A percentile compares a stretch with the other conserved stretches of the same genome.
Conservation (phyloP, 2,113 vertebrate species). For the Corvus moneduloides region DNA sequence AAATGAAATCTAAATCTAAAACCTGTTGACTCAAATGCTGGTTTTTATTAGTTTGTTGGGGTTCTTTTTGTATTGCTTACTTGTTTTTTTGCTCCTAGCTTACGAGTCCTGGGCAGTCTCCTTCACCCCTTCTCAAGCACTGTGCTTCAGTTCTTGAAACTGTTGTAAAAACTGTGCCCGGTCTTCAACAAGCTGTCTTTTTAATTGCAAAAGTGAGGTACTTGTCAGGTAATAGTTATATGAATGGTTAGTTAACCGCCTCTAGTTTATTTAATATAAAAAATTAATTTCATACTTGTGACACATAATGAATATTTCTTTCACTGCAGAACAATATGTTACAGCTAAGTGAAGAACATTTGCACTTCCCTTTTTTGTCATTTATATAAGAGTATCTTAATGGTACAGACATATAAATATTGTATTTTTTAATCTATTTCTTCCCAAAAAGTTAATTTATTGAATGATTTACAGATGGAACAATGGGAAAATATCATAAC, state of each 20-base stretch:
- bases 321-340: not conserved
- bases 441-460: not conserved
- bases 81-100: slow-evolving; percentile 69
- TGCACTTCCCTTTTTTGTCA: not conserved
- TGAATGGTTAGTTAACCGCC: not conserved
- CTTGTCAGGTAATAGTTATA: slow-evolving; percentile 80
- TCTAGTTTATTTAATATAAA: not conserved
- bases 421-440: not conserved
- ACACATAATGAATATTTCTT: not conserved
- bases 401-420: not conserved
- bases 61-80: not conserved
- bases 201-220: slow-evolving; percentile 91
- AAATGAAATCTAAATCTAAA: not conserved
- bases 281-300: not conserved
- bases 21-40: not conserved
- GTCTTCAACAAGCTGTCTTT: slow-evolving; percentile 87
- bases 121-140: slow-evolving; percentile 83
- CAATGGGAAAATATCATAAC: not conserved
- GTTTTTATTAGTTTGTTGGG: not conserved
- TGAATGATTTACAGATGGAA: not conserved
- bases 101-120: slow-evolving; percentile 79
- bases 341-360: not conserved
- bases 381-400: not conserved
- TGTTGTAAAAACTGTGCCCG: slow-evolving; percentile 87
- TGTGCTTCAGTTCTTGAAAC: slow-evolving; percentile 88